Base-by-base conservation (phyloP, 2,888 invertebrate genomes). In the Blastobasis adustella region DNA sequence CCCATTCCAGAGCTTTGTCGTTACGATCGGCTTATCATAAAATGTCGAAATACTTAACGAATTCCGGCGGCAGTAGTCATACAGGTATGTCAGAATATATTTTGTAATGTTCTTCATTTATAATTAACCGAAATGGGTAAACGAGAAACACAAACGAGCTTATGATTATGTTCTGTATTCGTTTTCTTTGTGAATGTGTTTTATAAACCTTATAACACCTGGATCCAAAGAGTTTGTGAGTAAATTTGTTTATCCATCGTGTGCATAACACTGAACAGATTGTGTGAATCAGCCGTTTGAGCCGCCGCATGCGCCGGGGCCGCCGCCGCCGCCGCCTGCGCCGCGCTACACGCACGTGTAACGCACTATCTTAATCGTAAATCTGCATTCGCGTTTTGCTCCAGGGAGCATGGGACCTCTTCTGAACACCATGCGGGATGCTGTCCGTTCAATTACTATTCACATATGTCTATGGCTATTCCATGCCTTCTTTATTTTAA, bases 11-110 rank as follows among this genome's bases (percentile, higher is more conserved):
- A 6, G 57, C 63, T 3, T 47, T 58, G 40, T 62, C 61, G 4
- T 46, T 66, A 10, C 55, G 63, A 7, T 59, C 61, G 8, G 65
- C 67, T 5, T 65, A 65, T 46, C 54, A 64, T 37, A 63, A 60
- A 51, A 56, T 65, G 59, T 63, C 65, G 4, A 63, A 61, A 49
- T 63, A 63, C 37, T 51, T 66, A 48, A 58, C 58, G 5, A 54
- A 59, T 36, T 57, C 57, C 10, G 52, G 50, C 42, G 58, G 54
- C 10, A 55, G 46, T 39, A 42, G 48, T 10, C 42, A 45, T 39
- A n/a, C 46, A 10, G 50, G 53, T 53, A 36, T 49, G 53, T 50
- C 9, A 47, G 41, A 8, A 41, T 41, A 8, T 8, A 7, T 41
- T 23, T 23, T 23, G 23, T 3, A 23, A 23, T 23, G 23, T 23